Conservation (phyloP, 2,888 invertebrate genomes). For the Glaucopsyche alexis region DNA sequence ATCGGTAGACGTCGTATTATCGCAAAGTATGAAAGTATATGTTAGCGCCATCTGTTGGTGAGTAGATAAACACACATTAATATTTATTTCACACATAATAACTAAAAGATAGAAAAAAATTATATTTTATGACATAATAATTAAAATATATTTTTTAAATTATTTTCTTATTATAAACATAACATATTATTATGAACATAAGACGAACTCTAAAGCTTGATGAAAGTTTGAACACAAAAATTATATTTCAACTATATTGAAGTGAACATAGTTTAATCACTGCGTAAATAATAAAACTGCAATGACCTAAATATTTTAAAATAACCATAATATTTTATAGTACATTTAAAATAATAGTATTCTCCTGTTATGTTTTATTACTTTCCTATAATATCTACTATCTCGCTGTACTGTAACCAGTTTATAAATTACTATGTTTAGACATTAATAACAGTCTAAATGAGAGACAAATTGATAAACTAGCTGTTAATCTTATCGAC, state of each 20-base stretch:
- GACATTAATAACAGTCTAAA: conserved; percentile 1
- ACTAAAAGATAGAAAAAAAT: too few species aligned
- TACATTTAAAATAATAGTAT: neutral
- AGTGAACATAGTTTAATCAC: too few species aligned
- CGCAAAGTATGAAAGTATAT: neutral
- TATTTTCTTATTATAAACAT: too few species aligned
- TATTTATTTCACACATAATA: neutral
- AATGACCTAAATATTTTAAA: too few species aligned
- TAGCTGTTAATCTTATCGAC: neutral
- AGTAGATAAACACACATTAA: conserved; percentile 7
- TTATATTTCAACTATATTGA: too few species aligned
- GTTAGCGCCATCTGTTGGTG: conserved; percentile 30
- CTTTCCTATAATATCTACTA: neutral
- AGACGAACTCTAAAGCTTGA: too few species aligned
- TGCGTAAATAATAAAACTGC: too few species aligned
- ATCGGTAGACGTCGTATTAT: neutral
- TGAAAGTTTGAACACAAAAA: too few species aligned
- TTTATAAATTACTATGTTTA: neutral
- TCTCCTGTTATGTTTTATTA: neutral
- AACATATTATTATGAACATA: too few species aligned
- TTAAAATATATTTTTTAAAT: too few species aligned
- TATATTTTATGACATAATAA: too few species aligned
- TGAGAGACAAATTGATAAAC: neutral
- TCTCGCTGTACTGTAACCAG: neutral
- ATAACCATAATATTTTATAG: too few species aligned